Evolutionary conservation across 2,888 invertebrate species (phyloP).

Genomic region (Himalopsyche kuldschensis): DNA sequence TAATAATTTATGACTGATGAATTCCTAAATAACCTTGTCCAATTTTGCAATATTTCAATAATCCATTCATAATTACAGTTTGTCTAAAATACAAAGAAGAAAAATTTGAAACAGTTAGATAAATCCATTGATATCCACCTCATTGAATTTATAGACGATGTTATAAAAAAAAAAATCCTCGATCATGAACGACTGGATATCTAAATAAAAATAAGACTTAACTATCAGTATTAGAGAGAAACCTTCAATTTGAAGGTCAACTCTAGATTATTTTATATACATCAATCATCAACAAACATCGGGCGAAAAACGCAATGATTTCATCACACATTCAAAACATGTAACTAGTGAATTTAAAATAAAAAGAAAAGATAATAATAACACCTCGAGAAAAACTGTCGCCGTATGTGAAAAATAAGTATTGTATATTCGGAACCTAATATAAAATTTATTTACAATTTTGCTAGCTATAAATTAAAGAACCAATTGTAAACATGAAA

Average conservation of each 20-base stretch:
- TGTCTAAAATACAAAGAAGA: not conserved
- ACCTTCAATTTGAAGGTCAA: not conserved
- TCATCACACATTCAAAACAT: not conserved
- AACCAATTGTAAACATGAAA: not conserved
- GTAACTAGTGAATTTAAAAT: not conserved
- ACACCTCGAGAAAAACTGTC: not conserved
- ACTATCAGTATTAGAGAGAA: not conserved
- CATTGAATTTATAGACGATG: not conserved
- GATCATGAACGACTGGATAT: not conserved
- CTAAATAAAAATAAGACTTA: not conserved
- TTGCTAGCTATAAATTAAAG: not conserved
- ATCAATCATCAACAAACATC: not conserved
- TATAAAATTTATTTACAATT: not conserved
- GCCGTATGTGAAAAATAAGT: too few species aligned
- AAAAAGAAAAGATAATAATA: not conserved
- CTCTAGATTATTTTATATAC: not conserved
- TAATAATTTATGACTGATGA: not conserved
- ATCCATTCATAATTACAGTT: not conserved
- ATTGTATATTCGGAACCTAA: too few species aligned
- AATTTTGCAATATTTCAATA: not conserved
- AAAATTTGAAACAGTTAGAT: not conserved
- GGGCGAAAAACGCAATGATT: not conserved
- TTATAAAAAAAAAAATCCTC: not conserved
- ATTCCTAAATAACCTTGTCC: not conserved
- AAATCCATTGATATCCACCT: not conserved